These are phyloP conservation scores for Enteromius afrohamiltoni DNA, from an alignment of 2,797 vertebrate genomes.

Conservation along the genomic window DNA sequence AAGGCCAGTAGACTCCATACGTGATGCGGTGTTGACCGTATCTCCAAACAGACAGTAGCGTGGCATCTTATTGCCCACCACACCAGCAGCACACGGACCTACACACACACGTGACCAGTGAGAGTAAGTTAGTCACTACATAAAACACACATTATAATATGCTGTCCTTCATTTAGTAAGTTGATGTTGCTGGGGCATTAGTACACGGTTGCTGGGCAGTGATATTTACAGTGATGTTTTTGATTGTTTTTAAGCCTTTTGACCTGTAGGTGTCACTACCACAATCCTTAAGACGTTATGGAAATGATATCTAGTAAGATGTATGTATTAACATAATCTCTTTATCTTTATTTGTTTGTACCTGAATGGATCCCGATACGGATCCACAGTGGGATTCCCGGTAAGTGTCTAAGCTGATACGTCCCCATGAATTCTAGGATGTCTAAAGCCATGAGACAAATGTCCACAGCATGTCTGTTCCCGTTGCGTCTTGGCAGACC, in stretches of 20 bases:
- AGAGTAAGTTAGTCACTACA: neutral
- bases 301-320: neutral
- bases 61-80: conserved; percentile 97
- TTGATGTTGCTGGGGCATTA: too few relatives aligned
- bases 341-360: conserved; percentile 61
- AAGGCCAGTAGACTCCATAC: conserved; percentile 96
- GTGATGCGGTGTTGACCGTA: conserved; percentile 92
- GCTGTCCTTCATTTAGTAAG: too few relatives aligned
- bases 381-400: conserved; percentile 94
- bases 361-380: conserved; percentile 97
- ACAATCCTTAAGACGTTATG: neutral
- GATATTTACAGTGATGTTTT: neutral
- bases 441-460: conserved; percentile 94
- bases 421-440: conserved; percentile 93
- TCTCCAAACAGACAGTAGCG: conserved; percentile 96
- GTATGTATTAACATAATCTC: neutral
- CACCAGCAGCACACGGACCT: conserved; percentile 95
- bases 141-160: neutral
- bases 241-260: neutral
- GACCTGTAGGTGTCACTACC: neutral
- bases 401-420: conserved; percentile 90
- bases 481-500: conserved; percentile 94
- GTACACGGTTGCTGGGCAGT: neutral
- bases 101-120: conserved; percentile 20
- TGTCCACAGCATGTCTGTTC: conserved; percentile 91